These are phyloP conservation scores for Enteromius treurensis DNA, from an alignment of 2,797 vertebrate genomes.

Conservation along the genomic window DNA sequence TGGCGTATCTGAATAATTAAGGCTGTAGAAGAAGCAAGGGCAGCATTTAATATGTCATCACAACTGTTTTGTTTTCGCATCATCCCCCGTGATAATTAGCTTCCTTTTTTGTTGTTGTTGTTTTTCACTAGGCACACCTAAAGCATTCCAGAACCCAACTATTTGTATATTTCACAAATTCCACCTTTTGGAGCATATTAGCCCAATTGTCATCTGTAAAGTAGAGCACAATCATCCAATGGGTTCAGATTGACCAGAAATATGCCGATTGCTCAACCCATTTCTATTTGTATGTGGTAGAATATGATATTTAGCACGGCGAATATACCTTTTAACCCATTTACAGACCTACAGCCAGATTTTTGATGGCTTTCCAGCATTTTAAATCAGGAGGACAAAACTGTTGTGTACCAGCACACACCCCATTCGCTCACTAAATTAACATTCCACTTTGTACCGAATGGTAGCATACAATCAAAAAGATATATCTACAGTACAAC, in stretches of 20 bases:
- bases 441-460: slow-evolving; percentile 43
- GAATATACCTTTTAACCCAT: slow-evolving; percentile 36
- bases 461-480: slow-evolving; percentile 15
- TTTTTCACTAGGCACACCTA: slow-evolving; percentile 41
- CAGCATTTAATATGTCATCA: slow-evolving; percentile 42
- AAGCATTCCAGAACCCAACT: slow-evolving; percentile 70
- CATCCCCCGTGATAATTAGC: slow-evolving; percentile 51
- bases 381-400: slow-evolving; percentile 40
- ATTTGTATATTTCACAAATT: slow-evolving; percentile 52
- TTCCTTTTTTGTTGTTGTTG: slow-evolving; percentile 22
- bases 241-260: slow-evolving; percentile 76
- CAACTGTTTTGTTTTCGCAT: slow-evolving; percentile 38
- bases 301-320: slow-evolving; percentile 57
- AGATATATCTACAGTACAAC: slow-evolving; percentile 6
- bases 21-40: slow-evolving; percentile 23
- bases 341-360: slow-evolving; percentile 22
- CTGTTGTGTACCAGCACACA: slow-evolving; percentile 23
- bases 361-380: slow-evolving; percentile 21
- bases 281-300: slow-evolving; percentile 58
- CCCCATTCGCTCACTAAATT: background rate
- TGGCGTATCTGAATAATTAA: slow-evolving; percentile 26
- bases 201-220: slow-evolving; percentile 56
- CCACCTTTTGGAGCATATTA: slow-evolving; percentile 59
- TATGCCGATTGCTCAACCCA: slow-evolving; percentile 32
- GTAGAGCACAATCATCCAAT: slow-evolving; percentile 81